These are phyloP conservation scores for Salvelinus namaycush DNA, from an alignment of 2,113 vertebrate genomes.

Conservation along the genomic window DNA sequence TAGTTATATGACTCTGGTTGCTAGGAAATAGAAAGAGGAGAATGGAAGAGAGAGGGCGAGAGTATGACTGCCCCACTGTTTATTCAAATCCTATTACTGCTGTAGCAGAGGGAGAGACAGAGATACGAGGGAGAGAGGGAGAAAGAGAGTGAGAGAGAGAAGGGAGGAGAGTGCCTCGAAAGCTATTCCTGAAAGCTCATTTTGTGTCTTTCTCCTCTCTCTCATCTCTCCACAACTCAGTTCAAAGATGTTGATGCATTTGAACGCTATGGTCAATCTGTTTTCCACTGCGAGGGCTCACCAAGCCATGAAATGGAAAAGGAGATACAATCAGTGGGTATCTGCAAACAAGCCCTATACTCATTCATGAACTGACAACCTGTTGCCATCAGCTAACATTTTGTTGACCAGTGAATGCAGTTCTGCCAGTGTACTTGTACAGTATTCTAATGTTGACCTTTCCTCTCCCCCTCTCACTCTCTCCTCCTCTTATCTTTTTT, in stretches of 20 bases:
- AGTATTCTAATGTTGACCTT: background rate
- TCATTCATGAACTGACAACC: background rate
- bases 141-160: background rate
- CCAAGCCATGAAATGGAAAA: constrained; percentile 30
- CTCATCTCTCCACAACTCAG: background rate
- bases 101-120: constrained; percentile 4
- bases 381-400: background rate
- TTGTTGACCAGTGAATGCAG: background rate
- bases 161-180: background rate
- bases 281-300: background rate
- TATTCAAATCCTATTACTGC: constrained; percentile 23
- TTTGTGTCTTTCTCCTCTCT: background rate
- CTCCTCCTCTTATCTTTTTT: background rate
- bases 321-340: background rate
- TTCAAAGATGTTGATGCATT: background rate
- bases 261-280: constrained; percentile 4
- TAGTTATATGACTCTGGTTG: background rate
- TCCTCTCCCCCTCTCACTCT: no score
- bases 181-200: background rate
- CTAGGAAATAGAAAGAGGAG: background rate
- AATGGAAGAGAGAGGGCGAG: background rate
- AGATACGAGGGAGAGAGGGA: background rate
- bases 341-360: background rate
- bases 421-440: background rate
- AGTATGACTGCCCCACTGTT: background rate